These are phyloP conservation scores for Bostrychus sinensis DNA, from an alignment of 2,113 vertebrate species.

Conservation along the genomic window DNA sequence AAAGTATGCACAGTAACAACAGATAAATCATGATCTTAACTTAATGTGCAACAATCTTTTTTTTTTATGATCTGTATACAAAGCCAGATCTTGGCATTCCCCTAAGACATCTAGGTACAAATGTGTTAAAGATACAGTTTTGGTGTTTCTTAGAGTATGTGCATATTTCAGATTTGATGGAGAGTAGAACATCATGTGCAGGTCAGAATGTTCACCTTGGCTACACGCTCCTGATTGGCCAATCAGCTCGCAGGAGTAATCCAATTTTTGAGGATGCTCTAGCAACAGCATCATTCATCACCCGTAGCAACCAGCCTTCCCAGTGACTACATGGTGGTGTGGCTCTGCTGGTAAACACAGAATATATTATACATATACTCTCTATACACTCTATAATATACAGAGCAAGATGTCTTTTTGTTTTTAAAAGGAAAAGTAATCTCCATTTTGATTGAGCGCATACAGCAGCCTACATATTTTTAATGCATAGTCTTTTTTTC, in stretches of 20 bases:
- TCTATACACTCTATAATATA: too few relatives aligned
- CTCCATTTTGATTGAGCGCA: background rate
- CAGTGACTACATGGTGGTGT: conserved; percentile 2
- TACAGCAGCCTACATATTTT: too few relatives aligned
- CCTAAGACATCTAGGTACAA: too few relatives aligned
- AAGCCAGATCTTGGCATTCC: too few relatives aligned
- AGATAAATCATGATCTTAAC: too few relatives aligned
- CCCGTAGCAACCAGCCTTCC: conserved; percentile 45
- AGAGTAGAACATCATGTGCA: conserved; percentile 9
- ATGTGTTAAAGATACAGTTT: too few relatives aligned
- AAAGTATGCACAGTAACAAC: too few relatives aligned
- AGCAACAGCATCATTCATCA: conserved; percentile 66
- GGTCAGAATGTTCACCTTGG: conserved; percentile 14
- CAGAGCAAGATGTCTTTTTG: background rate
- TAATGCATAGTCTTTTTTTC: too few relatives aligned
- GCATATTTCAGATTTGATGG: background rate
- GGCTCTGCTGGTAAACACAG: background rate
- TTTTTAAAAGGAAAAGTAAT: background rate
- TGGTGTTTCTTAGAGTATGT: background rate
- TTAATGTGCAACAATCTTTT: too few relatives aligned
- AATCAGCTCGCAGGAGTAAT: conserved; percentile 53
- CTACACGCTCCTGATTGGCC: conserved; percentile 35
- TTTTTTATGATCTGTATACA: too few relatives aligned
- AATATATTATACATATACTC: conserved; percentile 15
- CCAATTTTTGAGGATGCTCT: conserved; percentile 37